These are phyloP conservation scores for Lasioglossum oenotherae DNA, from an alignment of 2,888 invertebrate species.

Conservation along the genomic window DNA sequence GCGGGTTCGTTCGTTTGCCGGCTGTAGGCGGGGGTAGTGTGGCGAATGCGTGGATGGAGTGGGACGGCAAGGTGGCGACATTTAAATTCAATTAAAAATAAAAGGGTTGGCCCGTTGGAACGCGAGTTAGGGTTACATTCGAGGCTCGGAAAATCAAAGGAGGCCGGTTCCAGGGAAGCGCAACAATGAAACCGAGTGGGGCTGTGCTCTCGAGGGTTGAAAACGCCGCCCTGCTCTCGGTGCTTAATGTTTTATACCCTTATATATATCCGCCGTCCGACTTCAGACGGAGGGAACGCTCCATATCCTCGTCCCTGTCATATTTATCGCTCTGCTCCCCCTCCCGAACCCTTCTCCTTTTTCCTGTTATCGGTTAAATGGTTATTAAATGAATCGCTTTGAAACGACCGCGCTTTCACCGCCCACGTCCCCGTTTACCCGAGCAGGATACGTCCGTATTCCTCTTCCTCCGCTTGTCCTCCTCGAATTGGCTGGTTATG, in stretches of 20 bases:
- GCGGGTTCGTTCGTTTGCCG: slow-evolving; percentile 1
- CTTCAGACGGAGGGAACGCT: slow-evolving; percentile 52
- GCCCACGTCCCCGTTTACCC: neutral
- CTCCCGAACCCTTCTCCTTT: slow-evolving; percentile 18
- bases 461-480: neutral
- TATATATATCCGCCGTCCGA: slow-evolving; percentile 46
- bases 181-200: slow-evolving; percentile 35
- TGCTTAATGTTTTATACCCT: slow-evolving; percentile 53
- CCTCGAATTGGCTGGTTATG: neutral
- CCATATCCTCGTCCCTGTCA: slow-evolving; percentile 43
- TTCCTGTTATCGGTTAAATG: slow-evolving; percentile 59
- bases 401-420: slow-evolving; percentile 38
- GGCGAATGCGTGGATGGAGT: neutral
- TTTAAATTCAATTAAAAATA: slow-evolving; percentile 51
- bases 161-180: slow-evolving; percentile 23
- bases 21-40: neutral
- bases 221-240: slow-evolving; percentile 25
- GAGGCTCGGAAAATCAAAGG: slow-evolving; percentile 47
- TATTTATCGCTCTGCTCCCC: slow-evolving; percentile 50
- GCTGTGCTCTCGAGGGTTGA: slow-evolving; percentile 19
- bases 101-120: slow-evolving; percentile 30
- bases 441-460: neutral
- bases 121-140: neutral
- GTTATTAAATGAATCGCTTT: slow-evolving; percentile 59
- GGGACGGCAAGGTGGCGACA: slow-evolving; percentile 26